Evolutionary conservation across 1,140 invertebrate species (phyloP), one percentile per base, ranked within the genome.

Genomic region (Myzus persicae): DNA sequence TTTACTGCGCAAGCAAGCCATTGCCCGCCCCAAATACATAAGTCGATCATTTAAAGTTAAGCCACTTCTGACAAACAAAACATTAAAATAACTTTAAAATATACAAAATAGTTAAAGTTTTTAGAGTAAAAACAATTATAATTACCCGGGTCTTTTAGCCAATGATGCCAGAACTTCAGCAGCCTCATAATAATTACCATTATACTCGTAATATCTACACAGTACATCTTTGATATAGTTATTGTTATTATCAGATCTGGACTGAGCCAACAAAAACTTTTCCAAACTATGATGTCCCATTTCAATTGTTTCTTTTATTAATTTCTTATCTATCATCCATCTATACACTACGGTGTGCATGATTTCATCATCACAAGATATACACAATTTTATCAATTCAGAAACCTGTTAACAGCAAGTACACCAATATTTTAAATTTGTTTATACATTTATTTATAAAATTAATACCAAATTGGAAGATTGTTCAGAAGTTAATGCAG

Each of bases 171-270:
- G 95, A 93, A 99, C 98, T 94, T 97, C 97, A 6, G 99, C 98
- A n/a, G 99, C 99, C 22, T 98, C 97, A 20, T 97, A 96, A 95
- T 99, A 99, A 95, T 99, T 98, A 51, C 97, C 97, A 94, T 97
- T 98, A 94, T 97, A 97, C 95, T 99, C 99, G 94, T 99, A 99
- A 95, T 98, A 99, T 95, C 98, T 98, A 99, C 99, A 99, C 31
- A 99, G 95, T 93, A 99, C 96, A 95, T 99, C 98, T 85, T 98
- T 96, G 11, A 98, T 96, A 90, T 96, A 96, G 87, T 93, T 93
- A 87, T 91, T 84, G 22, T 93, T 92, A 26, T 87, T 90, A 24
- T 94, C 93, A 67, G 93, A 88, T n/a, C 94, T 94, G 54, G 93
- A 94, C 31, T 92, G 93, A 26, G 94, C 46, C 36, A 94, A 94